phyloP scores from a whole-genome alignment of 2,797 vertebrate genomes.

The Rhinella marina region DNA sequence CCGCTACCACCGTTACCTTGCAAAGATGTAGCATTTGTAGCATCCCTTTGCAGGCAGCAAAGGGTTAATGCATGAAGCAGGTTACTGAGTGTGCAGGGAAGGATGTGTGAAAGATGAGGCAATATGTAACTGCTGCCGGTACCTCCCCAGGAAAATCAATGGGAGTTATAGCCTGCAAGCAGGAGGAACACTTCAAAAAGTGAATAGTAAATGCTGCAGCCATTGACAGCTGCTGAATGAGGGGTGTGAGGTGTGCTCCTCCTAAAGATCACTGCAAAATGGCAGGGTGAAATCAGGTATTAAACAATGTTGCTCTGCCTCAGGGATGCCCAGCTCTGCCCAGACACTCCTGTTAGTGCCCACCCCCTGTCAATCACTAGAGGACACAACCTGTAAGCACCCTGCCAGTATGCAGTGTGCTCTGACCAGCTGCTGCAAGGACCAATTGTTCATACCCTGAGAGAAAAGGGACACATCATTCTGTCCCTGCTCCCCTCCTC shows the following conservation, averaged over 20 bases:
- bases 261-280: background rate
- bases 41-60: background rate
- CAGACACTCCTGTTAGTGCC: conserved; percentile 16
- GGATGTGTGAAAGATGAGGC: conserved; percentile 10
- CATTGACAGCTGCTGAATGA: background rate
- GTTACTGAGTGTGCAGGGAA: background rate
- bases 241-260: background rate
- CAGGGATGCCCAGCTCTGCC: conserved; percentile 47
- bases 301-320: background rate
- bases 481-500: conserved; percentile 56
- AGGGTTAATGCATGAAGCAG: conserved; percentile 1
- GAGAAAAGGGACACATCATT: conserved; percentile 13
- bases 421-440: conserved; percentile 17
- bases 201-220: background rate
- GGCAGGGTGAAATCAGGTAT: conserved; percentile 9
- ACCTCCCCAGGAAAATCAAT: conserved; percentile 4
- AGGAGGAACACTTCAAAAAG: conserved; percentile 1
- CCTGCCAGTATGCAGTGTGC: conserved; percentile 26
- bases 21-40: background rate
- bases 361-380: conserved; percentile 56
- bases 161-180: background rate
- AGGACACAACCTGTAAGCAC: conserved; percentile 57
- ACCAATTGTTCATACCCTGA: conserved; percentile 53
- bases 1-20: no score
- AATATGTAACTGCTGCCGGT: background rate